phyloP scores from a whole-genome alignment of 2,888 invertebrate species.

The Doris montereyensis region DNA sequence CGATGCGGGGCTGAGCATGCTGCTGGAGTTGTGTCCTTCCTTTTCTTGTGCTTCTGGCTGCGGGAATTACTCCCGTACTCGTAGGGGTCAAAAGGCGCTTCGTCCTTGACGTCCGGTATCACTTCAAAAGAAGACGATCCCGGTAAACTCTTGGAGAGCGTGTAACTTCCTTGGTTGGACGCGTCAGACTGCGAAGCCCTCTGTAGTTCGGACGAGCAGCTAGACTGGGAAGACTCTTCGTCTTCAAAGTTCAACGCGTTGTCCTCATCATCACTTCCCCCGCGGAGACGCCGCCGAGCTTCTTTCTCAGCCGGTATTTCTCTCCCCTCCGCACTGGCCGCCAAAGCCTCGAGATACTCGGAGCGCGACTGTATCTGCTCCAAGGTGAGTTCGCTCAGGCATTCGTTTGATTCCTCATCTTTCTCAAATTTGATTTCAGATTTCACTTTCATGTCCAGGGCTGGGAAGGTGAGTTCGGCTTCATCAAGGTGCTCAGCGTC shows the following conservation, averaged over 20 bases:
- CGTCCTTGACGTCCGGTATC: background rate
- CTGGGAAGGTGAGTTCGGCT: slow-evolving; percentile 70
- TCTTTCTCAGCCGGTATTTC: slow-evolving; percentile 36
- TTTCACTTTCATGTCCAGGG: slow-evolving; percentile 55
- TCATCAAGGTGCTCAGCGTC: slow-evolving; percentile 72
- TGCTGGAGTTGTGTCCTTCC: no score
- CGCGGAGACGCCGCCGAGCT: background rate
- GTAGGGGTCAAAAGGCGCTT: no score
- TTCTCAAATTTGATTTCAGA: slow-evolving; percentile 29
- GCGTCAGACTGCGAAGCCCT: background rate
- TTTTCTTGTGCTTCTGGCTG: no score
- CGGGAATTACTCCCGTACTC: no score
- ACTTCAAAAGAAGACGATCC: background rate
- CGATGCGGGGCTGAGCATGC: no score
- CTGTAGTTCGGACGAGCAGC: background rate
- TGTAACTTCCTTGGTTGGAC: background rate
- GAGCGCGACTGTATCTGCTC: slow-evolving; percentile 39
- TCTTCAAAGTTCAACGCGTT: slow-evolving; percentile 33
- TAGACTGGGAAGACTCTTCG: slow-evolving; percentile 21
- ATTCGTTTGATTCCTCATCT: slow-evolving; percentile 5
- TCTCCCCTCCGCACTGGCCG: slow-evolving; percentile 40
- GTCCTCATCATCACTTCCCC: slow-evolving; percentile 26
- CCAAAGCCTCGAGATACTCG: slow-evolving; percentile 40
- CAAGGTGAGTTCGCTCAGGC: slow-evolving; percentile 33
- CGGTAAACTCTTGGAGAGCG: background rate